Evolutionary conservation across 1,140 invertebrate genomes (phyloP).

Genomic region (Hypsibius dujardini): DNA sequence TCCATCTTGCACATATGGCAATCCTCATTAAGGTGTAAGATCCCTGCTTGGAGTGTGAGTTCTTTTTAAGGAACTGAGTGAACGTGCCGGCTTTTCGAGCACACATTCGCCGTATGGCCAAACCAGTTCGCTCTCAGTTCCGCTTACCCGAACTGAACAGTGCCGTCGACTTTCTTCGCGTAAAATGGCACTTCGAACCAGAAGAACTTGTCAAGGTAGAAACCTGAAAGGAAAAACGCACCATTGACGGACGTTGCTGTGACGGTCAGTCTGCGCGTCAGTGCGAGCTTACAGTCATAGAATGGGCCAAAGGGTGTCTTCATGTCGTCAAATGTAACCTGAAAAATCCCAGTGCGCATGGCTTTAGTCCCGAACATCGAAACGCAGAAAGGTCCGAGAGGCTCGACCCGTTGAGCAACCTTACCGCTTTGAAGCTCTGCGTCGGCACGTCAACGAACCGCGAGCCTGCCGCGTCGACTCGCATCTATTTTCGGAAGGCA

Average conservation of each 20-base stretch:
- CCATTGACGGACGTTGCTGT: neutral
- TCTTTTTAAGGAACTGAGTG: too few species aligned
- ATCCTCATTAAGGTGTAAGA: too few species aligned
- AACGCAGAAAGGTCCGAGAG: neutral
- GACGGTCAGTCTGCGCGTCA: neutral
- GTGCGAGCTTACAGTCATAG: slow-evolving; percentile 11
- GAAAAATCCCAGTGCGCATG: neutral
- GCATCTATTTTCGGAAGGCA: neutral
- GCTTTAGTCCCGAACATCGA: neutral
- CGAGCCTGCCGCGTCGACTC: slow-evolving; percentile 6
- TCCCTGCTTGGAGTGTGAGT: too few species aligned
- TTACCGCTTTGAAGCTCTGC: slow-evolving; percentile 16
- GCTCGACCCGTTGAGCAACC: neutral
- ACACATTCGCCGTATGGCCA: too few species aligned
- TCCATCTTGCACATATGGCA: too few species aligned
- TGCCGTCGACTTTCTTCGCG: neutral
- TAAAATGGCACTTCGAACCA: slow-evolving; percentile 16
- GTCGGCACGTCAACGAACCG: slow-evolving; percentile 6
- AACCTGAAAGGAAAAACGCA: neutral
- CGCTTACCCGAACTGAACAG: slow-evolving; percentile 5
- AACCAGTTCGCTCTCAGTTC: too few species aligned
- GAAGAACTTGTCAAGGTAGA: slow-evolving; percentile 16
- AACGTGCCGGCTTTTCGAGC: too few species aligned
- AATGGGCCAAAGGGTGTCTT: slow-evolving; percentile 10
- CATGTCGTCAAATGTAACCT: slow-evolving; percentile 13